Conservation (phyloP, 2,113 vertebrate species). For the Cygnus atratus region DNA sequence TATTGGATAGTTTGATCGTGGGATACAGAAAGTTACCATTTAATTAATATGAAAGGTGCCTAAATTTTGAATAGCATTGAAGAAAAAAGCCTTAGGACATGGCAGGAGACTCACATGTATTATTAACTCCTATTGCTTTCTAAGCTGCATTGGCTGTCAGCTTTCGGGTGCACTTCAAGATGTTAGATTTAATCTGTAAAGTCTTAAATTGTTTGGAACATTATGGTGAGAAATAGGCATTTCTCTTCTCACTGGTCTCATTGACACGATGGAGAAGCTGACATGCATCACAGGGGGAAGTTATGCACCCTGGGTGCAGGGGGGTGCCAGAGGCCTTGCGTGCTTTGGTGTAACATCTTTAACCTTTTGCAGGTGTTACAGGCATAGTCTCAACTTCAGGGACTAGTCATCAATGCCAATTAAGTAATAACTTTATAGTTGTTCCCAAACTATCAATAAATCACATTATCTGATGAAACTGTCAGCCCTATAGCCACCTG, state of each 20-base stretch:
- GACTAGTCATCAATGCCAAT: neutral
- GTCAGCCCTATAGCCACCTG: neutral
- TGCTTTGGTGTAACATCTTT: neutral
- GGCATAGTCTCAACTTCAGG: neutral
- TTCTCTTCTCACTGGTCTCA: neutral
- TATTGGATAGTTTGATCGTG: conserved; percentile 60
- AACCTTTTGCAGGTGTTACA: neutral
- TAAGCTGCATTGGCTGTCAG: neutral
- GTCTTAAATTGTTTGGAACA: neutral
- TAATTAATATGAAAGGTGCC: conserved; percentile 68
- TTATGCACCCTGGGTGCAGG: rapidly evolving
- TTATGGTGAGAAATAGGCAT: neutral
- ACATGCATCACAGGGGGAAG: rapidly evolving
- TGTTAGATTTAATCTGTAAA: neutral
- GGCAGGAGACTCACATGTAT: conserved; percentile 15
- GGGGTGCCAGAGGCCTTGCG: neutral
- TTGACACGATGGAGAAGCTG: rapidly evolving
- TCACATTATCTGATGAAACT: too few species aligned
- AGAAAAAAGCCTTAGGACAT: conserved; percentile 50
- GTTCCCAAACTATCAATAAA: too few species aligned
- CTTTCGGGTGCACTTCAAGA: conserved; percentile 9
- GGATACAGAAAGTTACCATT: conserved; percentile 66
- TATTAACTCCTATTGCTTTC: conserved; percentile 44
- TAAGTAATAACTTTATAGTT: neutral
- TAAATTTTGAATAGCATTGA: conserved; percentile 64